Conservation (phyloP, 1,140 invertebrate genomes). For the Teleogryllus occipitalis region DNA sequence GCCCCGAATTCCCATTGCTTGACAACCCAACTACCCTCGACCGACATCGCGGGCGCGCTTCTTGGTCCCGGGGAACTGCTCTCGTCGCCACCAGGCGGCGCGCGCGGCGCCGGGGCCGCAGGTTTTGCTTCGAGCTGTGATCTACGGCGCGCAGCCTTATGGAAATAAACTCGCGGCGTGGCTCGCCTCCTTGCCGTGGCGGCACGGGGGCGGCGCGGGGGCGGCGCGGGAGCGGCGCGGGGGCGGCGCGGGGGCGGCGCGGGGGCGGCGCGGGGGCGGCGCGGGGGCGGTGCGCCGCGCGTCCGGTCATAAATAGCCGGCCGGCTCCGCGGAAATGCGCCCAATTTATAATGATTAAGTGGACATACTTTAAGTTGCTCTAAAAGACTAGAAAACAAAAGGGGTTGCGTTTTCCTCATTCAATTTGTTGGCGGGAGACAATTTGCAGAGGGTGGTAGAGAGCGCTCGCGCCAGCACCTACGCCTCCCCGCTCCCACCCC, state of each 20-base stretch:
- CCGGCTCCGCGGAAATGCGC: not conserved
- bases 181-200: not conserved
- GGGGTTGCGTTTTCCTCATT: not conserved
- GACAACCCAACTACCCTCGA: too few relatives aligned
- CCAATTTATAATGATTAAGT: constrained; percentile 1
- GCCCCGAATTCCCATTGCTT: too few relatives aligned
- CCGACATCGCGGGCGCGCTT: too few relatives aligned
- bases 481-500: not conserved
- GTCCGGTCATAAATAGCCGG: not conserved
- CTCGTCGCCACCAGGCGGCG: not conserved
- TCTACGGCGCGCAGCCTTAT: not conserved
- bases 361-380: not conserved
- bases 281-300: too few relatives aligned
- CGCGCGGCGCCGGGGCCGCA: not conserved
- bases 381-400: not conserved
- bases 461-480: too few relatives aligned
- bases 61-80: too few relatives aligned
- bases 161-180: not conserved
- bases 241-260: too few relatives aligned
- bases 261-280: too few relatives aligned
- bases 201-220: too few relatives aligned
- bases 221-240: too few relatives aligned
- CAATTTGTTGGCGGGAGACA: not conserved
- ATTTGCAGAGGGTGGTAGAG: not conserved
- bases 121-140: not conserved